Evolutionary conservation across 1,140 invertebrate genomes (phyloP), one percentile per base, ranked within the genome.

Genomic region (Drusus annulatus): DNA sequence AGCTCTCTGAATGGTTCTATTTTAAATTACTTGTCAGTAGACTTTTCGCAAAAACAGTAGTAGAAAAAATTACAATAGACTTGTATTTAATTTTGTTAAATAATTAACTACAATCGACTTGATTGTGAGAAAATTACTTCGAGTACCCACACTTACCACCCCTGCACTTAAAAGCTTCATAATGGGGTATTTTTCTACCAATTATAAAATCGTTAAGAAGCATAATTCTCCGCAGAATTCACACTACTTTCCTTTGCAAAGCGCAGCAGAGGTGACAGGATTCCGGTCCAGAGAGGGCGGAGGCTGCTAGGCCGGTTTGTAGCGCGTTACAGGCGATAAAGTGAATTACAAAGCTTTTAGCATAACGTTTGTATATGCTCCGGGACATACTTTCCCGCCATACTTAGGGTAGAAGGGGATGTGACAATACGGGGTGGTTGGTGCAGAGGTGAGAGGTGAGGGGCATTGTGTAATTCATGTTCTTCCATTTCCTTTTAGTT

Each of bases 261-360:
- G 25, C 71, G 80, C 31, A 51, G 50, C 36, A 45, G 36, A 31
- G 36, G 80, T 76, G 58, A 28, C 54, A n/a, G 21, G 36, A 45
- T 45, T 36, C 36, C 2, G 54, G 58, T 25, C 10, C 50, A 7
- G 60, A 50, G 31, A 19, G 73, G 36, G 19, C 62, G 16, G 58
- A 76, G 75, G 31, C 36, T 62, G 28, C 58, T 76, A 13, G 28
- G 75, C 5, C 58, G 1, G 36, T 76, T 17, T 31, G 6, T 28
- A 45, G 23, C 71, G 74, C 21, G 19, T 36, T 16, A 31, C n/a
- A 21, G n/a, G 54, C 60, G 25, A 31, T 77, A 80, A 83, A 83
- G 76, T 81, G 79, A 83, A 83, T 83, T 83, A 83, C 69, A 79
- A 83, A 83, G 79, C 82, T 83, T 83, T 83, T 83, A 83, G 79